A percentile compares a stretch with the other conserved stretches of the same genome.
phyloP scores from a whole-genome alignment of 64 coral and sea anemone species.

The Platygyra sinensis region DNA sequence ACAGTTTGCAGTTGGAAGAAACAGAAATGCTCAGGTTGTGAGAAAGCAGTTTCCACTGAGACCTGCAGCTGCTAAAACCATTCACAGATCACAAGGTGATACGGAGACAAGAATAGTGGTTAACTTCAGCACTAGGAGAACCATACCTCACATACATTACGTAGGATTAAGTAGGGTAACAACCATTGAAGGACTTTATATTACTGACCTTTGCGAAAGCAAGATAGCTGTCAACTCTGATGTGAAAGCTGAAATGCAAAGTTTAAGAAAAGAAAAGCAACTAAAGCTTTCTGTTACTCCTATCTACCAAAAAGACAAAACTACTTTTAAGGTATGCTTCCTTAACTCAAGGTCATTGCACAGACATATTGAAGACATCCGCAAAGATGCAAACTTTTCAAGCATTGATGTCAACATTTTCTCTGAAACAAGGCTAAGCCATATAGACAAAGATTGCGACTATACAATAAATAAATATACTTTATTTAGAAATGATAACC shows the following conservation, averaged over 20 bases:
- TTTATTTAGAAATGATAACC: slow-evolving; percentile 46
- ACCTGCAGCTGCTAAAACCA: no score
- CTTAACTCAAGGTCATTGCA: slow-evolving; percentile 24
- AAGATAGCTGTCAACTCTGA: slow-evolving; percentile 46
- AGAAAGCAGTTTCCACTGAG: no score
- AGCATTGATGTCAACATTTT: slow-evolving; percentile 20
- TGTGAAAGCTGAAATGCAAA: slow-evolving; percentile 35
- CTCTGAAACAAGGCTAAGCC: neutral
- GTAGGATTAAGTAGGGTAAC: no score
- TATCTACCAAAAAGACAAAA: slow-evolving; percentile 33
- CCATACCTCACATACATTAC: no score
- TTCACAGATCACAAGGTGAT: no score
- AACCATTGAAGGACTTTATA: slow-evolving; percentile 53
- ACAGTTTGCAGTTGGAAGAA: no score
- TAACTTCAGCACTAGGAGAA: no score
- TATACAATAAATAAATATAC: slow-evolving; percentile 21
- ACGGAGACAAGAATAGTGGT: no score
- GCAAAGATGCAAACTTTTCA: slow-evolving; percentile 31
- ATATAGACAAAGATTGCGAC: slow-evolving; percentile 15
- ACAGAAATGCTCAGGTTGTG: no score
- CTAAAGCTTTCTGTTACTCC: slow-evolving; percentile 29
- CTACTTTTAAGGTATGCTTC: slow-evolving; percentile 26
- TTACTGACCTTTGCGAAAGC: slow-evolving; percentile 39
- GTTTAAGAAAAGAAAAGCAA: slow-evolving; percentile 8
- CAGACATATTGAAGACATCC: slow-evolving; percentile 28